phyloP scores from a whole-genome alignment of 2,888 invertebrate species.

The Nasonia oneida region DNA sequence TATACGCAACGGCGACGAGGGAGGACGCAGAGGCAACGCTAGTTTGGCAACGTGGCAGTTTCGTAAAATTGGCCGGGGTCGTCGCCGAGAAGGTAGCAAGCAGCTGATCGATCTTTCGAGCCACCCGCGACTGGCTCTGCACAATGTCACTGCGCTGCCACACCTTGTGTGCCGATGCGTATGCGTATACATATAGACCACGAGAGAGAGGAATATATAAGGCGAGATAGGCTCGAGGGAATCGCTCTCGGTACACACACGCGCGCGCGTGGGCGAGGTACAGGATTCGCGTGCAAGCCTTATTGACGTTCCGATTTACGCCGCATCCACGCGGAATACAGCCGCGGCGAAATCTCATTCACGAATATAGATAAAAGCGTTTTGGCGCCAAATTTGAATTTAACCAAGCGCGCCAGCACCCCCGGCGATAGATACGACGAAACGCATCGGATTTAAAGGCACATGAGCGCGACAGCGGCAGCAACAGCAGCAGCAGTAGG shows the following conservation, averaged over 20 bases:
- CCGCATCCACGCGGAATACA: neutral
- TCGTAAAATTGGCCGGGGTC: conserved; percentile 54
- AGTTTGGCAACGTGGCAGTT: conserved; percentile 56
- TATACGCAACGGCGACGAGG: neutral
- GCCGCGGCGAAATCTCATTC: neutral
- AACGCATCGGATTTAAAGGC: neutral
- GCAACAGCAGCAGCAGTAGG: neutral
- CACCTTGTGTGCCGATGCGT: neutral
- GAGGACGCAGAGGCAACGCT: neutral
- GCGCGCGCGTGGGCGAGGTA: too few relatives aligned
- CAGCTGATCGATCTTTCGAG: conserved; percentile 40
- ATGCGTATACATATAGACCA: neutral
- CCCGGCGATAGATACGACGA: neutral
- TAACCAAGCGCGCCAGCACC: conserved; percentile 11
- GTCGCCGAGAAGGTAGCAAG: neutral
- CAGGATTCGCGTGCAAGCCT: too few relatives aligned
- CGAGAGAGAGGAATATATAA: conserved; percentile 9
- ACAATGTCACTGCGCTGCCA: conserved; percentile 24
- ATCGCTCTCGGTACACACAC: too few relatives aligned
- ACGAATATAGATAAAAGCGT: neutral
- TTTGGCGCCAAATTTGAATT: neutral
- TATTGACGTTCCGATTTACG: too few relatives aligned
- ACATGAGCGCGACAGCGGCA: neutral
- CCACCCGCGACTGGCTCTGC: conserved; percentile 7
- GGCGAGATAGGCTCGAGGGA: conserved; percentile 9